These are phyloP conservation scores for Calephelis perditalis DNA, from an alignment of 2,888 invertebrate species.

Conservation along the genomic window DNA sequence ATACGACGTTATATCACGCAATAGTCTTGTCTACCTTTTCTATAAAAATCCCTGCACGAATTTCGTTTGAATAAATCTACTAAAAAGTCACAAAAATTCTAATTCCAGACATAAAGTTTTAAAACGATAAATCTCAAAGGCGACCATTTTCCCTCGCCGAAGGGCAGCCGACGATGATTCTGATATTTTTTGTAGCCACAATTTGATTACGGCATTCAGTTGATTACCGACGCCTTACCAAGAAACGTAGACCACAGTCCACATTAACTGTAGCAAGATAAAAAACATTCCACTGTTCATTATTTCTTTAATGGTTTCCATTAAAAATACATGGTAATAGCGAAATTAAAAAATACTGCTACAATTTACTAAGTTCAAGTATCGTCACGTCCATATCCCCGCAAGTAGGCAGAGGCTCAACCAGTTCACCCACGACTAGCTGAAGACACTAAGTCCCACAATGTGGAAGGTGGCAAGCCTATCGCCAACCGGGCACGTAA, in stretches of 20 bases:
- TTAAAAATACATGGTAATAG: slow-evolving; percentile 24
- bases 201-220: slow-evolving; percentile 51
- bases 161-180: slow-evolving; percentile 37
- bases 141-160: slow-evolving; percentile 8
- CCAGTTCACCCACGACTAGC: no score
- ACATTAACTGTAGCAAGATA: slow-evolving; percentile 28
- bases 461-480: no score
- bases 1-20: no score
- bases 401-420: no score
- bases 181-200: slow-evolving; percentile 50
- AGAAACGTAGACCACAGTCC: slow-evolving; percentile 26
- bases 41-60: no score
- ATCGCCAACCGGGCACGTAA: no score
- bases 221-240: slow-evolving; percentile 39
- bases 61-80: no score
- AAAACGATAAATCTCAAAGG: slow-evolving; percentile 6
- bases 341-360: neutral
- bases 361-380: neutral
- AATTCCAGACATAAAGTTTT: neutral
- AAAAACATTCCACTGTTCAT: slow-evolving; percentile 28
- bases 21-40: no score
- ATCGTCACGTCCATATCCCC: no score
- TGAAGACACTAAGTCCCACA: no score
- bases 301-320: slow-evolving; percentile 25
- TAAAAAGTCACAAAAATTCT: neutral